A percentile compares a stretch with the other conserved stretches of the same genome.
Conservation (phyloP, 2,113 vertebrate species). For the Phodopus roborovskii region DNA sequence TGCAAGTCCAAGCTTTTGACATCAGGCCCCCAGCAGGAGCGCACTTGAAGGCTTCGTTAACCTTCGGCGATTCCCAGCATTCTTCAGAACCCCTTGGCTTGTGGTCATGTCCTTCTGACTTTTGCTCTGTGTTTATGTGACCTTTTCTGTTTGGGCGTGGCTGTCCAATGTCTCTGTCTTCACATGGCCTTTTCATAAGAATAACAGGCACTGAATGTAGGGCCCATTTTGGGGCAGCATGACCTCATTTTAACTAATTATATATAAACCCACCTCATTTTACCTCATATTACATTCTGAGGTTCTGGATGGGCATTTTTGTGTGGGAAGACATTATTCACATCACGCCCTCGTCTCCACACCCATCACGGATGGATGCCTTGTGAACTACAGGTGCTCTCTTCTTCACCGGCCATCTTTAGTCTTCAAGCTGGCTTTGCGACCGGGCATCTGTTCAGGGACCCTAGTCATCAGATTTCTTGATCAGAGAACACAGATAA, state of each 20-base stretch:
- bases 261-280: neutral
- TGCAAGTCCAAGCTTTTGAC: neutral
- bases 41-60: neutral
- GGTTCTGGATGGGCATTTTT: neutral
- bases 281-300: neutral
- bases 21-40: neutral
- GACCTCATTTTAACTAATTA: conserved; percentile 34
- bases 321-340: neutral
- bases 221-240: neutral
- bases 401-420: neutral
- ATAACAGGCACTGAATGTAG: neutral
- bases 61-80: neutral
- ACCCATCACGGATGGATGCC: neutral
- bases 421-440: neutral
- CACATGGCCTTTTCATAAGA: neutral
- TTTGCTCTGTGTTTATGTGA: neutral
- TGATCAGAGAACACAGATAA: neutral
- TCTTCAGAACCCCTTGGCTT: neutral
- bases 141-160: neutral
- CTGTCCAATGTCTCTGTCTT: neutral
- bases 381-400: neutral
- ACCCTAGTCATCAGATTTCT: neutral
- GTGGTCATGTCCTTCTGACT: neutral
- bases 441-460: neutral
- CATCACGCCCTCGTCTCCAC: neutral